Evolutionary conservation across 2,113 vertebrate species (phyloP).

Genomic region (Melanerpes aurifrons): DNA sequence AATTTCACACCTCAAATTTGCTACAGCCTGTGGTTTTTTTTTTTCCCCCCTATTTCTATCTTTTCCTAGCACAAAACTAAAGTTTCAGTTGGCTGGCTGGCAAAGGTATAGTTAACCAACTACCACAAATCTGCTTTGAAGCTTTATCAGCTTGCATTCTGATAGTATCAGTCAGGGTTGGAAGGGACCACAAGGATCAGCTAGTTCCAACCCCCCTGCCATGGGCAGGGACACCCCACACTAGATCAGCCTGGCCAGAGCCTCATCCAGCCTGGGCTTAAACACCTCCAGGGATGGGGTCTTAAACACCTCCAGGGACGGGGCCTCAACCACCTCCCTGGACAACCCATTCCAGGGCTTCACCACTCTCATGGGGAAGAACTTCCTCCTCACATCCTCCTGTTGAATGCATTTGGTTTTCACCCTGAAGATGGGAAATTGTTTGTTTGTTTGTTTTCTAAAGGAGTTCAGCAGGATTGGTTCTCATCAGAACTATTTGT

Average conservation of each 20-base stretch:
- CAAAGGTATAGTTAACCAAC: background rate
- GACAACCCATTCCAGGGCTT: no score
- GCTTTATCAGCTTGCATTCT: background rate
- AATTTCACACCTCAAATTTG: background rate
- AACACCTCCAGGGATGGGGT: no score
- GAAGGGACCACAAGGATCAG: no score
- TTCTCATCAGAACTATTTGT: background rate
- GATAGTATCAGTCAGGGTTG: no score
- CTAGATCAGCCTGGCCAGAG: no score
- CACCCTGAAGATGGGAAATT: background rate
- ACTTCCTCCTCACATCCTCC: no score
- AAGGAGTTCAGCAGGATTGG: background rate
- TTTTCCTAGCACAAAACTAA: background rate
- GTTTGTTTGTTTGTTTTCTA: background rate
- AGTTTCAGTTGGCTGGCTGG: background rate
- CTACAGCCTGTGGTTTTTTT: background rate
- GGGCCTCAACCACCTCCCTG: no score
- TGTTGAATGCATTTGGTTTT: background rate
- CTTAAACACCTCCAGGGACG: no score
- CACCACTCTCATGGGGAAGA: no score
- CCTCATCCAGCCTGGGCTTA: no score
- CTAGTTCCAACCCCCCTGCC: no score
- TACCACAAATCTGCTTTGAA: background rate
- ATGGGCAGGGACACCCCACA: no score
- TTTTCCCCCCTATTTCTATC: background rate